Evolutionary conservation across 1,140 invertebrate genomes (phyloP), one percentile per base, ranked within the genome.

Genomic region (Musca domestica): DNA sequence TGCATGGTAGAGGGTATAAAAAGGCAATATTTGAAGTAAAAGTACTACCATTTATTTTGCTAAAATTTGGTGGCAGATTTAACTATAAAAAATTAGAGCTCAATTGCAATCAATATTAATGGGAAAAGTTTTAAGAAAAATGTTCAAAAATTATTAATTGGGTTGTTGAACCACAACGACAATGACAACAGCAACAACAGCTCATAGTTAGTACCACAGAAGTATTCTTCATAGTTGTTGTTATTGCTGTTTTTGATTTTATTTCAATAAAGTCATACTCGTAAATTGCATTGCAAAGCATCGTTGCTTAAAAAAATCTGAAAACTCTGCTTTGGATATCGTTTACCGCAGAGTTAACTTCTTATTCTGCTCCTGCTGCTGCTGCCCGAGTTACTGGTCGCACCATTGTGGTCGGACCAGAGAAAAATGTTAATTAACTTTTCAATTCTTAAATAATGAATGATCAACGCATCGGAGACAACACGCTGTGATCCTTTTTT

Each of bases 381-480:
- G 27, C 12, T 25, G 20, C 34, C 2, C 56, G 30, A 17, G 17
- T 22, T 19, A 20, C 20, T 5, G 17, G 6, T 20, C 9, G 3
- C 23, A 23, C 23, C 7, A 30, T n/a, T 51, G 68, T 17, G 58
- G 3, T 22, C 22, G 12, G 52, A 22, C 6, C 23, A 48, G 22
- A 54, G 56, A 76, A 80, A 80, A 80, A 79, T 80, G 77, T 80
- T 80, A 80, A 80, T 80, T 80, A 80, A 80, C 77, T 80, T 80
- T 80, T 80, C 77, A 80, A 80, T 80, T 78, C 77, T 80, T 80
- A 80, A 80, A 80, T 80, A 80, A 80, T 80, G 77, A 80, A 80
- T 80, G 77, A 80, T 80, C 77, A 80, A 80, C 77, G 77, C 77
- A 77, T 80, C 72, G 74, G 75, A 74, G 77, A 74, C 77, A 78